A percentile compares a stretch with the other conserved stretches of the same genome.
These are phyloP conservation scores for Hipparchia sbordonii DNA, from an alignment of 2,888 invertebrate genomes.

Conservation along the genomic window DNA sequence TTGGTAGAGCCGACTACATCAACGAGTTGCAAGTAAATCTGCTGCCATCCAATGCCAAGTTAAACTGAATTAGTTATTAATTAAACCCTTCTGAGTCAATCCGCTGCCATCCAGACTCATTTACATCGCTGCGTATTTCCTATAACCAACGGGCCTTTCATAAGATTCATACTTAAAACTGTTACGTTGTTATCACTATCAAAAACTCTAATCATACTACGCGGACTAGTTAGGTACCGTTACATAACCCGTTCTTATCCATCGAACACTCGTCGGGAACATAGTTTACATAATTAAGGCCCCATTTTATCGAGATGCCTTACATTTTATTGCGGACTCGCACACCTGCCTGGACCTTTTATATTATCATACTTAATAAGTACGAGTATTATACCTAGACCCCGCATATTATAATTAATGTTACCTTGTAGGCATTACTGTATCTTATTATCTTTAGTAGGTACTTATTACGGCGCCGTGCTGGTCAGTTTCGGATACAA, in stretches of 20 bases:
- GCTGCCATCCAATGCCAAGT: too few relatives aligned
- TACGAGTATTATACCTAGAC: not conserved
- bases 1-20: too few relatives aligned
- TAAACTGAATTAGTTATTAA: too few relatives aligned
- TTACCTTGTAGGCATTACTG: not conserved
- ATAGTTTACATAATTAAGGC: constrained; percentile 25
- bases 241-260: not conserved
- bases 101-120: too few relatives aligned
- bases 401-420: not conserved
- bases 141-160: too few relatives aligned
- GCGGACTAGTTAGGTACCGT: constrained; percentile 9
- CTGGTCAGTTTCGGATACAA: too few relatives aligned
- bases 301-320: constrained; percentile 18
- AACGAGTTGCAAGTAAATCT: too few relatives aligned
- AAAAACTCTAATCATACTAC: not conserved
- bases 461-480: too few relatives aligned
- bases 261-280: constrained; percentile 3
- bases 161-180: too few relatives aligned
- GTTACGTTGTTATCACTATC: not conserved
- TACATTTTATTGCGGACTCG: constrained; percentile 9
- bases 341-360: constrained; percentile 13
- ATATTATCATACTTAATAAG: not conserved
- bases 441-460: too few relatives aligned
- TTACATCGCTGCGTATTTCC: too few relatives aligned
- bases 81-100: too few relatives aligned